Percentiles rank a stretch among this genome's conserved stretches.
Evolutionary conservation across 2,888 invertebrate species (phyloP).

Genomic region (Lapara coniferarum): DNA sequence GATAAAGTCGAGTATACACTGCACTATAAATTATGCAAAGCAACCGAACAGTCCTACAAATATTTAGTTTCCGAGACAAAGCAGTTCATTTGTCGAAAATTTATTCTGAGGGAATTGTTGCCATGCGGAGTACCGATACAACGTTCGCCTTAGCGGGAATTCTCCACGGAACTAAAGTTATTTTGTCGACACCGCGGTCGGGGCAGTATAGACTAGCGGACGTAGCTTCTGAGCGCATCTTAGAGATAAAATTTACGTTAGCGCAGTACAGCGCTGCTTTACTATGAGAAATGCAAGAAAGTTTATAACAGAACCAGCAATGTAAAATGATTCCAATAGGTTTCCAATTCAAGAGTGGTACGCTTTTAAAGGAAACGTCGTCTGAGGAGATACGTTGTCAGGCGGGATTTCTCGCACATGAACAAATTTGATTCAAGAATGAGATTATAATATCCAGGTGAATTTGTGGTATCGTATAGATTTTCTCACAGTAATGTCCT

Average conservation of each 20-base stretch:
- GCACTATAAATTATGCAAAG: constrained; percentile 17
- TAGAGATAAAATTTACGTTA: constrained; percentile 44
- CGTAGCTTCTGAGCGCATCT: constrained; percentile 38
- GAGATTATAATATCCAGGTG: constrained; percentile 67
- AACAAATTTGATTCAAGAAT: constrained; percentile 73
- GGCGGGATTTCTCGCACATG: constrained; percentile 71
- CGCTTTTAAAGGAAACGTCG: constrained; percentile 45
- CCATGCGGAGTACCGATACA: constrained; percentile 32
- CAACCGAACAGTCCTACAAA: constrained; percentile 28
- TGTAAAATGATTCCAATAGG: constrained; percentile 35
- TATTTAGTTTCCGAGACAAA: constrained; percentile 29
- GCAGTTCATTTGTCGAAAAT: constrained; percentile 39
- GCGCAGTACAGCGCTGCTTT: constrained; percentile 54
- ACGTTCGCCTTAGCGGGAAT: constrained; percentile 65
- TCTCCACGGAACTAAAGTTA: constrained; percentile 72
- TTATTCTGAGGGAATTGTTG: constrained; percentile 32
- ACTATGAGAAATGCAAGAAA: constrained; percentile 20
- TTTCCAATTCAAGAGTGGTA: constrained; percentile 33
- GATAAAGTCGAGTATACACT: constrained; percentile 10
- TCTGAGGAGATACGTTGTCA: constrained; percentile 59
- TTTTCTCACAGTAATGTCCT: constrained; percentile 29
- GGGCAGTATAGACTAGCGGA: constrained; percentile 37
- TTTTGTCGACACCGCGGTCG: constrained; percentile 61
- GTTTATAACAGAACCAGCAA: constrained; percentile 31
- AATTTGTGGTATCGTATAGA: constrained; percentile 51